A percentile compares a stretch with the other conserved stretches of the same genome.
phyloP scores from a whole-genome alignment of 2,113 vertebrate species.

The Taurulus bubalis region DNA sequence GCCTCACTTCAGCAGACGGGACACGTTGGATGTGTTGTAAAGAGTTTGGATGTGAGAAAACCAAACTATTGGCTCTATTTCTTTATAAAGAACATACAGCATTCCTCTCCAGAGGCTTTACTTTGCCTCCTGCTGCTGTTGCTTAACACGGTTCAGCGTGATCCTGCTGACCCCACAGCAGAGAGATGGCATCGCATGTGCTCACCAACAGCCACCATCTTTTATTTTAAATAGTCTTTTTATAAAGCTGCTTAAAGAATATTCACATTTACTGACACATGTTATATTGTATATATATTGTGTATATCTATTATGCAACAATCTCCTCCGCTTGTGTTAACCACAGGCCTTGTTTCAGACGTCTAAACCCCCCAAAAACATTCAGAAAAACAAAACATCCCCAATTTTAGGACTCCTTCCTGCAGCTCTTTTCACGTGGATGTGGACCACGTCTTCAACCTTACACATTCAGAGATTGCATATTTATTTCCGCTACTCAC shows the following conservation, averaged over 20 bases:
- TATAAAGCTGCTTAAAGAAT: neutral
- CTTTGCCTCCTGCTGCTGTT: neutral
- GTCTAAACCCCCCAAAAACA: neutral
- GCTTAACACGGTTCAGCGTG: neutral
- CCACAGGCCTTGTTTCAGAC: neutral
- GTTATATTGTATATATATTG: too few species aligned
- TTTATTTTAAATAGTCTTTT: neutral
- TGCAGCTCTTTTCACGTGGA: too few species aligned
- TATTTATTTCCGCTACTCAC: neutral
- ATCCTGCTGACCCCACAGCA: neutral
- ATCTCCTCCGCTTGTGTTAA: too few species aligned
- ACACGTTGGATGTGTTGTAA: neutral
- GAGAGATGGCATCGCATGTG: neutral
- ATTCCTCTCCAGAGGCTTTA: neutral
- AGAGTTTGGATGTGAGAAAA: conserved; percentile 8
- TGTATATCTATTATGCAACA: too few species aligned
- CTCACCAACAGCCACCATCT: neutral
- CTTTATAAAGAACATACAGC: neutral
- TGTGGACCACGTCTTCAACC: neutral
- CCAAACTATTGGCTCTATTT: neutral
- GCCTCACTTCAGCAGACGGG: conserved; percentile 7
- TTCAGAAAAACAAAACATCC: neutral
- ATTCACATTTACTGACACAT: neutral
- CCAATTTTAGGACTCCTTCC: too few species aligned
- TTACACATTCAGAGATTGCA: conserved; percentile 4